phyloP scores from a whole-genome alignment of 2,113 vertebrate species.

The Hepsetus odoe region DNA sequence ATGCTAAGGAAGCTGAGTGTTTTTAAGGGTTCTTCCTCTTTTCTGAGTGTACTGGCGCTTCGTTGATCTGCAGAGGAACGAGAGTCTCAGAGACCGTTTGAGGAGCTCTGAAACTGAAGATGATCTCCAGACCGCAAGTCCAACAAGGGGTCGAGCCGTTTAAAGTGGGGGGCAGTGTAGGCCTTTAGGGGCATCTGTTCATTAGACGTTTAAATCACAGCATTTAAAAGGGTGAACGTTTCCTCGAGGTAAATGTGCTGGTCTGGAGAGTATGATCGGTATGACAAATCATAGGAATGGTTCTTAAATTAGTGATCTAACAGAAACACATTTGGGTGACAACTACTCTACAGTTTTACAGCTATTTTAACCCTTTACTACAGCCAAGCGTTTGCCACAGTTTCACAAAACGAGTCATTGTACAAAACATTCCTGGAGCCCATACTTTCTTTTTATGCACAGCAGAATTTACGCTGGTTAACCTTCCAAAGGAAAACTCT shows the following conservation, averaged over 20 bases:
- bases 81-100: neutral
- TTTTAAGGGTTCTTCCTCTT: neutral
- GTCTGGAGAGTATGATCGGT: neutral
- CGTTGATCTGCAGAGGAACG: neutral
- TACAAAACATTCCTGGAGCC: conserved; percentile 18
- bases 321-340: conserved; percentile 4
- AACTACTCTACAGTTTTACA: conserved; percentile 30
- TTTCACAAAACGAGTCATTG: conserved; percentile 19
- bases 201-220: conserved; percentile 16
- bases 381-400: conserved; percentile 21
- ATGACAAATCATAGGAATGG: neutral
- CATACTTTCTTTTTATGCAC: neutral
- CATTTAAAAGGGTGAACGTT: conserved; percentile 17
- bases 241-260: conserved; percentile 13
- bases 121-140: conserved; percentile 19
- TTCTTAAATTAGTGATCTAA: neutral
- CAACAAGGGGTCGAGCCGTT: neutral
- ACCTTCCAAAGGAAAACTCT: neutral
- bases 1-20: neutral
- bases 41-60: neutral
- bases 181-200: neutral
- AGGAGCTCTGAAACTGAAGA: neutral
- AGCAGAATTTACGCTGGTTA: neutral
- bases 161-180: neutral
- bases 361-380: conserved; percentile 24